Percentiles rank a stretch among this genome's conserved stretches.
These are phyloP conservation scores for Scolopax rusticola DNA, from an alignment of 2,797 vertebrate species.

Conservation along the genomic window DNA sequence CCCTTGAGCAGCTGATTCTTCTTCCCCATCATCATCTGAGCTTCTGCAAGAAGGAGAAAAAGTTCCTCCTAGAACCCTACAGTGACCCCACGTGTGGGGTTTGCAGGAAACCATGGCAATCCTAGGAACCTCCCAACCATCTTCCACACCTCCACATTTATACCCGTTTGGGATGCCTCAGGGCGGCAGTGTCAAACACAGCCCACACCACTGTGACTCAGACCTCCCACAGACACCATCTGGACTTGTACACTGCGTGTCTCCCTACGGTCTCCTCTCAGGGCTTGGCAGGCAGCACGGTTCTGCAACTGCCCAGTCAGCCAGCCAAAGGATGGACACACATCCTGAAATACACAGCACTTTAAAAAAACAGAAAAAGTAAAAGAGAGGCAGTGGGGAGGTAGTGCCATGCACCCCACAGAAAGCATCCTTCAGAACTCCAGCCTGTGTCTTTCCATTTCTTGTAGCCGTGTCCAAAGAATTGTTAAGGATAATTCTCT, in stretches of 20 bases:
- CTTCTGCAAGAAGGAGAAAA: conserved; percentile 78
- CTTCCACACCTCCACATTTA: conserved; percentile 52
- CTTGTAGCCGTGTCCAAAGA: background rate
- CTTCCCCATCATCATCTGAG: conserved; percentile 90
- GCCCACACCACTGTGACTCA: conserved; percentile 64
- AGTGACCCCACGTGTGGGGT: background rate
- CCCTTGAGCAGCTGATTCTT: conserved; percentile 89
- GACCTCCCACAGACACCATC: conserved; percentile 67
- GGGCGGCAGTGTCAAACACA: conserved; percentile 54
- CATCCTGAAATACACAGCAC: background rate
- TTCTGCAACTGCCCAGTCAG: background rate
- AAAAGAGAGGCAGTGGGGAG: background rate
- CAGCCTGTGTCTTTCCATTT: background rate
- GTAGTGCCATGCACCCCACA: background rate
- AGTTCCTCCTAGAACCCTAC: conserved; percentile 61
- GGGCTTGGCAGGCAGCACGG: background rate
- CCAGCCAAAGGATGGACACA: background rate
- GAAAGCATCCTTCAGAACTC: background rate
- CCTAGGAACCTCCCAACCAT: conserved; percentile 46
- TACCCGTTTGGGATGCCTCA: conserved; percentile 31
- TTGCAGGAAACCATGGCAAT: conserved; percentile 61
- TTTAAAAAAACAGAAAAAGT: background rate
- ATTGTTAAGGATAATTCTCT: background rate
- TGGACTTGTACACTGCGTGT: conserved; percentile 26
- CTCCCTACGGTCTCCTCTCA: background rate